Evolutionary conservation across 2,797 vertebrate species (phyloP), one percentile per base, ranked within the genome.

Genomic region (Gambusia yucatana): DNA sequence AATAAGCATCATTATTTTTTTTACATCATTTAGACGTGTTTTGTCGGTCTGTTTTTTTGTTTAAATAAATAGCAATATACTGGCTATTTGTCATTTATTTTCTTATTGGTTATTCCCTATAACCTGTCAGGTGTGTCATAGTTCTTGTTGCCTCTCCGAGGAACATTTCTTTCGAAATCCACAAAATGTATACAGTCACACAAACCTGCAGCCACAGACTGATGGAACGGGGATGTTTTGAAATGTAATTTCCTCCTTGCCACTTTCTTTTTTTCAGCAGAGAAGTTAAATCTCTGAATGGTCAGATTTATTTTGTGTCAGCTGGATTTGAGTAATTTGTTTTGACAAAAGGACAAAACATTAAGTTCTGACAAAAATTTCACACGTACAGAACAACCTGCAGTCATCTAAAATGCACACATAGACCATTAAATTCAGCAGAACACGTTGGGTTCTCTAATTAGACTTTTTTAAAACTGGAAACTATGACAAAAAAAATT

Each of bases 221-320:
- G 77, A 89, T 84, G 75, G 65, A 82, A 90, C 75, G 82, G 84
- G 72, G 73, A 87, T 88, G 77, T 88, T 88, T 86, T 92, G 88
- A 91, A 91, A 87, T 86, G 86, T 78, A 91, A 90, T 90, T 91
- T 89, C 81, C 84, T 88, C 78, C 78, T 87, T 78, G 81, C 71
- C 43, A 55, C 74, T 82, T 83, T 86, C 77, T 73, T 79, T 71
- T 79, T 72, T 71, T 63, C 47, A 72, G 86, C 71, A 70, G 44
- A 63, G 50, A 80, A 75, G 78, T 47, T 72, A 75, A 85, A 83
- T 76, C 90, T 89, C 83, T 67, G 76, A 63, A 3, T 83, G 79
- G 55, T 65, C 1, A 17, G 65, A 76, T 84, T 86, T 72, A 69
- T 80, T 72, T 80, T 36, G 88, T 55, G 57, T 30, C 4, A 2